Conservation (phyloP, 2,888 invertebrate genomes). For the Stomorhina lunata region DNA sequence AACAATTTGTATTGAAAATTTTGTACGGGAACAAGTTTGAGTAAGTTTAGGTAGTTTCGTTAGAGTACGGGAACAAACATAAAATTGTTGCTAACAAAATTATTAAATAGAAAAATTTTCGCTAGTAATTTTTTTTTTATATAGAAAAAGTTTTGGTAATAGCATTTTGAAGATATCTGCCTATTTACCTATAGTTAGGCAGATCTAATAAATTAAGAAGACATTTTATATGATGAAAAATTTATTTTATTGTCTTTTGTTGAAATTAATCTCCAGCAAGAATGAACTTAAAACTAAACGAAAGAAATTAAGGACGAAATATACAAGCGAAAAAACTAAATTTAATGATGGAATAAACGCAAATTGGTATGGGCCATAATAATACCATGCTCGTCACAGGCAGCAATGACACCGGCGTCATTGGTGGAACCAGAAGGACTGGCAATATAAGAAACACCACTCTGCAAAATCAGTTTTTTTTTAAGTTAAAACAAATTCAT, state of each 20-base stretch:
- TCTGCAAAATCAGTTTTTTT: constrained; percentile 84
- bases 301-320: background rate
- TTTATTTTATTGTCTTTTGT: constrained; percentile 18
- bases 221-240: background rate
- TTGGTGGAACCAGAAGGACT: constrained; percentile 97
- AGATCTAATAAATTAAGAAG: no score
- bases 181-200: no score
- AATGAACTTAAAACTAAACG: constrained; percentile 13
- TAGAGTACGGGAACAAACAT: no score
- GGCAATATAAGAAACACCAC: constrained; percentile 95
- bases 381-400: constrained; percentile 95
- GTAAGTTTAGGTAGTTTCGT: no score
- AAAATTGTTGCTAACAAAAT: no score
- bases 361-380: constrained; percentile 93
- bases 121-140: no score
- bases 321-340: background rate
- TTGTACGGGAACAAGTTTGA: no score
- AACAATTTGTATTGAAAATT: no score
- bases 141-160: no score
- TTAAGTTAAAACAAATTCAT: no score
- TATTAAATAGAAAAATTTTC: background rate
- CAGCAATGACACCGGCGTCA: constrained; percentile 92
- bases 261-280: constrained; percentile 5
- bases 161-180: no score
- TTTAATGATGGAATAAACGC: constrained; percentile 95